Base-by-base conservation (phyloP, 2,113 vertebrate species). In the Pogonocichla stellata region DNA sequence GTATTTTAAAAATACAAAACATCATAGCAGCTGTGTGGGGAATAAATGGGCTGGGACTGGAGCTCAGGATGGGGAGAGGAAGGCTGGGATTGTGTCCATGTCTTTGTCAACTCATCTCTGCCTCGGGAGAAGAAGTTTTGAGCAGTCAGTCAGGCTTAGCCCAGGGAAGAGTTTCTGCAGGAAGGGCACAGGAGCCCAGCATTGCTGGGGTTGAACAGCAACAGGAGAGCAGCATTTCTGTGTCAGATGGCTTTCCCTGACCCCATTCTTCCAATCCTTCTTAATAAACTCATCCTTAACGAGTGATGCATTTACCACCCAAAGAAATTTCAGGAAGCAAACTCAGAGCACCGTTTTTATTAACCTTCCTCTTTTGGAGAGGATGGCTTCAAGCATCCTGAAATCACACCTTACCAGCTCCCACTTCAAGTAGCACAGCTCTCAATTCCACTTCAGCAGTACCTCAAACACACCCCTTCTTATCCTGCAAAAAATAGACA, bases 371-470 rank as follows among this genome's bases (percentile, higher is more conserved):
- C 81, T 88, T 92, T 62, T n/a, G 33, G 67, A 93, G 64, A 72
- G 38, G 67, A 95, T 81, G 62, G 45, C 57, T 95, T 95, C 77
- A 91, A 91, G 95, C 69, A 80, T 75, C 86, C 83, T 79, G 61
- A 75, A 96, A 92, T 79, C 83, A 93, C 91, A 92, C 18, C 3
- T 93, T 91, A 93, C 64, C 93, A 93, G 91, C 80, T 96, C 95
- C 73, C 84, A 92, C 82, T 95, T 77, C 58, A 92, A 92, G 82
- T 36, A 88, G 61, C 82, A 93, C 75, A 83, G 75, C 64, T 86
- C 90, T 93, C 90, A 86, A 43, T 73, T 54, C 54, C 87, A 82
- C 95, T 96, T 89, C 89, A 92, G 53, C 95, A 81, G 70, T 8
- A 88, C 74, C 75, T 91, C 87, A 80, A 85, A 94, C n/a, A 91